Conservation (phyloP, 2,888 invertebrate genomes). For the Calameuta idolon region DNA sequence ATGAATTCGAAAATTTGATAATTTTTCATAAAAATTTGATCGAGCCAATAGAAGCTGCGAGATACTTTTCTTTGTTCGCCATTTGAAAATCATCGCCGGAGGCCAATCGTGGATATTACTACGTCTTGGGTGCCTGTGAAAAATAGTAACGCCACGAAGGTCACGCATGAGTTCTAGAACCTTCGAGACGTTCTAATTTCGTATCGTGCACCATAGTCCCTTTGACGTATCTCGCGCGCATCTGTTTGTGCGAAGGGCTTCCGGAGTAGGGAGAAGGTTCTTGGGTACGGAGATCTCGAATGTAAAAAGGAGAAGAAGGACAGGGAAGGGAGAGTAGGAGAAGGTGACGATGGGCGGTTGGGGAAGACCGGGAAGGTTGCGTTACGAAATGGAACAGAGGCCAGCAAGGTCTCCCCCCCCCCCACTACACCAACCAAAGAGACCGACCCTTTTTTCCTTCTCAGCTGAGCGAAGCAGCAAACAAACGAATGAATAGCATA, state of each 20-base stretch:
- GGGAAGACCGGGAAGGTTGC: conserved; percentile 57
- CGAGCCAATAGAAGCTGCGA: not conserved
- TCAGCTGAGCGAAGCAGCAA: not conserved
- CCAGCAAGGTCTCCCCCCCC: conserved; percentile 46
- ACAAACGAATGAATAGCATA: conserved; percentile 29
- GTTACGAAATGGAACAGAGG: conserved; percentile 54
- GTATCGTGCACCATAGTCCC: conserved; percentile 10
- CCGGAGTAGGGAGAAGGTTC: conserved; percentile 20
- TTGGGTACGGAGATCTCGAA: not conserved
- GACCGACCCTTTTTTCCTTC: conserved; percentile 1
- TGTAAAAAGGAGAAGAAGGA: not conserved
- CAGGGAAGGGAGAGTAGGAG: conserved; percentile 17
- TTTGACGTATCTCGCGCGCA: conserved; percentile 12
- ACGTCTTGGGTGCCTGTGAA: not conserved
- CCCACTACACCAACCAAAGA: conserved; percentile 13
- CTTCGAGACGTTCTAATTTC: not conserved
- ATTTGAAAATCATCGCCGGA: not conserved
- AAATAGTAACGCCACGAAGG: not conserved
- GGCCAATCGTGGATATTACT: not conserved
- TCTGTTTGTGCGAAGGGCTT: conserved; percentile 34
- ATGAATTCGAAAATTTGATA: too few relatives aligned
- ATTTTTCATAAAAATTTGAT: too few relatives aligned
- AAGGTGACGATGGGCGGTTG: conserved; percentile 10
- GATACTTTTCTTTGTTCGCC: not conserved
- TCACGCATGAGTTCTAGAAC: not conserved